Evolutionary conservation across 30 jellyfish, hydroid and myxozoan genomes (phyloP).

Genomic region (Hydractinia symbiolongicarpus): DNA sequence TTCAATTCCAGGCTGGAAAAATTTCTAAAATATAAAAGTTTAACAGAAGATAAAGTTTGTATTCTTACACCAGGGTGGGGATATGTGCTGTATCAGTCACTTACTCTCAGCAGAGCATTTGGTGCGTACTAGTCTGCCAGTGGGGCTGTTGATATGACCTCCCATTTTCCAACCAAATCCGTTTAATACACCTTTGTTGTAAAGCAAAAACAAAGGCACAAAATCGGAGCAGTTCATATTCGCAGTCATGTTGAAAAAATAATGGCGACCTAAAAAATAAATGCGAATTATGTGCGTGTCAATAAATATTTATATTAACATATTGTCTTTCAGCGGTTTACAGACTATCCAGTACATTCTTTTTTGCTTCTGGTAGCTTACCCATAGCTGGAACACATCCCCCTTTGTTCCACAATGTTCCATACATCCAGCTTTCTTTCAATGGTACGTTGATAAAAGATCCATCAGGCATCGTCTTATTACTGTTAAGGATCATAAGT

Average conservation of each 20-base stretch:
- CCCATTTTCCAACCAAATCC: slow-evolving; percentile 82
- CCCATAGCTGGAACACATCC: slow-evolving; percentile 59
- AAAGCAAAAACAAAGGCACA: slow-evolving; percentile 71
- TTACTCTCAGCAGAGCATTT: too few relatives aligned
- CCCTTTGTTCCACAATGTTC: slow-evolving; percentile 59
- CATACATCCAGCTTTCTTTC: slow-evolving; percentile 18
- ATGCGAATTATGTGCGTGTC: background rate
- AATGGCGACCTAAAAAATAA: slow-evolving; percentile 63
- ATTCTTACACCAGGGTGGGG: too few relatives aligned
- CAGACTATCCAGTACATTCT: too few relatives aligned
- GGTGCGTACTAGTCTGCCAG: too few relatives aligned
- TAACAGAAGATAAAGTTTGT: too few relatives aligned
- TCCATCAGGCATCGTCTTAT: background rate
- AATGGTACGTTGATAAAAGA: slow-evolving; percentile 29
- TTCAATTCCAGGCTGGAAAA: too few relatives aligned
- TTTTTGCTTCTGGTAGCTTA: background rate
- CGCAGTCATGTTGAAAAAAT: slow-evolving; percentile 57
- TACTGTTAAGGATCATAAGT: background rate
- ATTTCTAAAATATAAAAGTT: too few relatives aligned
- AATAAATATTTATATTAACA: background rate
- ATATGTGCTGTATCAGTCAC: too few relatives aligned
- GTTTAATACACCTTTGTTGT: slow-evolving; percentile 53
- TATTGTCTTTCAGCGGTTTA: background rate
- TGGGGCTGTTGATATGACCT: slow-evolving; percentile 41
- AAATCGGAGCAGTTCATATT: slow-evolving; percentile 72